phyloP scores from a whole-genome alignment of 2,113 vertebrate species.

The Cyrtonyx montezumae region DNA sequence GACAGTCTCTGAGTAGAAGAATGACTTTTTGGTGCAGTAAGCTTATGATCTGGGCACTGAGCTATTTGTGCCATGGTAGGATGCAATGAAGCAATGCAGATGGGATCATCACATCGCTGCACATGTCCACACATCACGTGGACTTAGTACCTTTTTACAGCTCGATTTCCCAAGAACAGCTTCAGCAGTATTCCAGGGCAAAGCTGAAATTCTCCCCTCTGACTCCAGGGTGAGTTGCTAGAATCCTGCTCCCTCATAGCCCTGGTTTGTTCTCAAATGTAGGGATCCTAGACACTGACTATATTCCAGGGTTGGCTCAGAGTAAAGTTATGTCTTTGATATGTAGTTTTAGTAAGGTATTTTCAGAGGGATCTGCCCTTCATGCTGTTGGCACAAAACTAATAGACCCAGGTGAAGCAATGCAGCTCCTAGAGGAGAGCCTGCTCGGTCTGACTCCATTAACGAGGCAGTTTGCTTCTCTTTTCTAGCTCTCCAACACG shows the following conservation, averaged over 20 bases:
- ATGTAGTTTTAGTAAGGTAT: neutral
- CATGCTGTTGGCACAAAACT: neutral
- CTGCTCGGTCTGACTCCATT: neutral
- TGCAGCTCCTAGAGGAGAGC: neutral
- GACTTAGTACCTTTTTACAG: no score
- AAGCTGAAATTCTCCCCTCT: neutral
- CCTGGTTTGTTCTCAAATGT: accelerated
- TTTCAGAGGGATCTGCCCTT: neutral
- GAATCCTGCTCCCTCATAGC: neutral
- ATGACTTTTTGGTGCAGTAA: neutral
- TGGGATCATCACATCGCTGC: neutral
- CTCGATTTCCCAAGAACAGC: neutral
- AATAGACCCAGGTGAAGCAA: neutral
- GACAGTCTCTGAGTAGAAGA: neutral
- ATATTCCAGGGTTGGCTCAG: neutral
- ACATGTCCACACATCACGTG: neutral
- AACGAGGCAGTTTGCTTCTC: neutral
- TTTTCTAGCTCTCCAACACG: conserved; percentile 86
- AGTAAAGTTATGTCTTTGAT: neutral
- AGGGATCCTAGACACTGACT: neutral
- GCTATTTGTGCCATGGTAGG: neutral
- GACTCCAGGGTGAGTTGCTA: neutral
- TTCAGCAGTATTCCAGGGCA: neutral
- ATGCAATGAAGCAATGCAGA: neutral
- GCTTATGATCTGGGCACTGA: neutral